Percentiles rank a stretch among this genome's conserved stretches.
phyloP scores from a whole-genome alignment of 2,797 vertebrate species.

The Tiaroga cobitis region DNA sequence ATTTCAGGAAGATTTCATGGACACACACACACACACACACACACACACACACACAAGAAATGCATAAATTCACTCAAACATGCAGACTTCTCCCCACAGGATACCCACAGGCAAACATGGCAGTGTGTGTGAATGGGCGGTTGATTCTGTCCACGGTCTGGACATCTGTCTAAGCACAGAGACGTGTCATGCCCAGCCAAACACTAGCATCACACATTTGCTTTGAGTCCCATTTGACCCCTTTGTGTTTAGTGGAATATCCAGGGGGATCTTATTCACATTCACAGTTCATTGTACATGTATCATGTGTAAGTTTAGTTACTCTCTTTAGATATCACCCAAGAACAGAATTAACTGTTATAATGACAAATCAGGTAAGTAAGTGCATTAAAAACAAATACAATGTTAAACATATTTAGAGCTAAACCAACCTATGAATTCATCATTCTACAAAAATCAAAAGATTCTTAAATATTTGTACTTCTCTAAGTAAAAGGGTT shows the following conservation, averaged over 20 bases:
- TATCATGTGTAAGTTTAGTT: neutral
- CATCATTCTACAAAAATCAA: neutral
- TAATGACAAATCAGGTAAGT: neutral
- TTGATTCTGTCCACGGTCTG: slow-evolving; percentile 27
- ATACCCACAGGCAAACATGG: neutral
- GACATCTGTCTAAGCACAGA: slow-evolving; percentile 14
- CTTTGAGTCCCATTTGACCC: slow-evolving; percentile 2
- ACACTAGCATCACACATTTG: neutral
- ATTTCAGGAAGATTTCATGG: neutral
- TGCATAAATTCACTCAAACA: slow-evolving; percentile 17
- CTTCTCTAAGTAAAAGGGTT: neutral
- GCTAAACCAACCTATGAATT: neutral
- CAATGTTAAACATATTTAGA: neutral
- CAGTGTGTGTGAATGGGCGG: neutral
- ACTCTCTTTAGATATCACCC: neutral
- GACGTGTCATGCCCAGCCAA: neutral
- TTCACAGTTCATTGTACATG: neutral
- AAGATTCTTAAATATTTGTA: neutral
- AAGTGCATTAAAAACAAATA: neutral
- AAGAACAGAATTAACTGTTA: neutral
- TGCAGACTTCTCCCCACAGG: neutral
- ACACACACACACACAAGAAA: neutral
- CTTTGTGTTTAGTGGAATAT: slow-evolving; percentile 3
- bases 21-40: neutral
- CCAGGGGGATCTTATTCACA: neutral